A percentile compares a stretch with the other conserved stretches of the same genome.
phyloP scores from a whole-genome alignment of 2,797 vertebrate genomes.

The Aulostomus chinensis region DNA sequence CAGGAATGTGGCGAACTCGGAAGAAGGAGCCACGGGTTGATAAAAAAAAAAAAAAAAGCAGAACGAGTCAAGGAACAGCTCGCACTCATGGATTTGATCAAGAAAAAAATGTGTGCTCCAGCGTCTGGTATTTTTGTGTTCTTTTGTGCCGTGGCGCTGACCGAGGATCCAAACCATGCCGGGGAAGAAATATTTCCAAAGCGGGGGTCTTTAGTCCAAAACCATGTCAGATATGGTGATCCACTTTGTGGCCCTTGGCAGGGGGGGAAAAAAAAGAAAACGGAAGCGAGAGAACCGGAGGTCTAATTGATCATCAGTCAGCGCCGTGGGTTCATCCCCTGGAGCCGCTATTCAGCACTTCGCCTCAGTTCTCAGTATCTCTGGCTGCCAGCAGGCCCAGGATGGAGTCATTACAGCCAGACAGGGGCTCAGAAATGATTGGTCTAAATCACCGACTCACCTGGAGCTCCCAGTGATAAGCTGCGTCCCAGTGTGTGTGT shows the following conservation, averaged over 20 bases:
- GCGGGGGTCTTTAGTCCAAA: constrained; percentile 10
- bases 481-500: constrained; percentile 9
- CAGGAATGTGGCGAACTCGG: too few relatives aligned
- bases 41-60: too few relatives aligned
- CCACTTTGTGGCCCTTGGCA: constrained; percentile 9
- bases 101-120: too few relatives aligned
- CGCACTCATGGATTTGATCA: too few relatives aligned
- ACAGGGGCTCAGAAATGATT: constrained; percentile 57
- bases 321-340: constrained; percentile 38
- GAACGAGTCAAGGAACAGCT: too few relatives aligned
- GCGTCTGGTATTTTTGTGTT: too few relatives aligned
- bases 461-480: constrained; percentile 62
- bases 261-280: neutral
- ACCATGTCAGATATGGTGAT: constrained; percentile 16
- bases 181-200: constrained; percentile 5
- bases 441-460: constrained; percentile 69
- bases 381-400: constrained; percentile 46
- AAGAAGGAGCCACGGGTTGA: too few relatives aligned
- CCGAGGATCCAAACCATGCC: too few relatives aligned
- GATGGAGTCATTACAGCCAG: constrained; percentile 59
- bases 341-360: constrained; percentile 43
- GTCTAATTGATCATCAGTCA: constrained; percentile 58
- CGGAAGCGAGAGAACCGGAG: constrained; percentile 1
- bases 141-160: too few relatives aligned
- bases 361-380: constrained; percentile 53